Evolutionary conservation across 92 coral and sea anemone genomes (phyloP), one percentile per base, ranked within the genome.

Genomic region (Meandrina meandrites): DNA sequence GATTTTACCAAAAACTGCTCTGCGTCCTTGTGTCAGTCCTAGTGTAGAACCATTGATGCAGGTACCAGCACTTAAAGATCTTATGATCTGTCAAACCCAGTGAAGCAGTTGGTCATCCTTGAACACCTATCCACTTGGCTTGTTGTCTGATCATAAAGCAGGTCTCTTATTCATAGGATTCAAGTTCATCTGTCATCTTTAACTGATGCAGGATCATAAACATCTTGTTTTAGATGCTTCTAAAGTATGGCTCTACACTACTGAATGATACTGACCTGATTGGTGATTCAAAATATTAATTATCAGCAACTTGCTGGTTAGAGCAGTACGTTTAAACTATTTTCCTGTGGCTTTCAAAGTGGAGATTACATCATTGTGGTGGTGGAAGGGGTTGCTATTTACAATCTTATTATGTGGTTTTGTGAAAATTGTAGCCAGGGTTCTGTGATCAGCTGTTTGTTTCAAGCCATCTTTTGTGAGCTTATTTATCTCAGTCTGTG

Each of bases 281-380:
- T 17, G 51, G 34, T 81, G 51, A 81, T 81, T 48, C 6, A 27
- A 7, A 81, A 45, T 48, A 50, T 18, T 28, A 30, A 19, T 66
- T 17, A 27, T 21, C 30, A 28, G 62, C 37, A 37, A 12, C 45
- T 50, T 42, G 30, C 64, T 37, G 64, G 16, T 42, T 42, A 58
- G 72, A 31, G 45, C 50, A 79, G 53, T 37, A 13, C 1, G 27
- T 28, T 40, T 50, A 9, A 54, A 15, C 51, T 54, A 10, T 76
- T 36, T 62, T 48, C 31, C 42, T 77, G 88, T 48, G 82, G 68
- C 88, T 85, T 85, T 76, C 82, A 77, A 85, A 82, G 88, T 85
- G 75, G 48, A 48, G 30, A 85, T 85, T 84, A 58, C 87, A 74
- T 84, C 87, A 75, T 75, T 54, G 58, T 73, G 78, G 30, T 30